These are phyloP conservation scores for Sterna hirundo DNA, from an alignment of 2,113 vertebrate genomes.

Conservation along the genomic window DNA sequence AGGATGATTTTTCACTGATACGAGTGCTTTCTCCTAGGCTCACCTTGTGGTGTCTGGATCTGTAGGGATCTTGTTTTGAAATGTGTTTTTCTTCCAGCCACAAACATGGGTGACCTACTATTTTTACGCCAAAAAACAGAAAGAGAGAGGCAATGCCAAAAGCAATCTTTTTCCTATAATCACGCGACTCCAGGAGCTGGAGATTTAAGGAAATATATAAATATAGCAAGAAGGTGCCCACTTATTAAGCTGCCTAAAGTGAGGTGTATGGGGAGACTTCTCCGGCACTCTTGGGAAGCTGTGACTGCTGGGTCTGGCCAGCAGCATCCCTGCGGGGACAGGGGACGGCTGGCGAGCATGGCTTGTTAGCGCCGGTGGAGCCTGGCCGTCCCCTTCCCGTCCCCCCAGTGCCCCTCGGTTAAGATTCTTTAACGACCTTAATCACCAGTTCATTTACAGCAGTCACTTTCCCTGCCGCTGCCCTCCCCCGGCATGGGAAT, in stretches of 20 bases:
- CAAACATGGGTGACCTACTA: background rate
- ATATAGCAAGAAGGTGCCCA: background rate
- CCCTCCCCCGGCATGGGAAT: background rate
- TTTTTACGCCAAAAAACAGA: background rate
- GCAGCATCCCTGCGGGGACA: fast-evolving
- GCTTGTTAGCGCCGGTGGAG: background rate
- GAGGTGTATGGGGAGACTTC: background rate
- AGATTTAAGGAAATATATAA: background rate
- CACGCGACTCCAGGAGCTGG: background rate
- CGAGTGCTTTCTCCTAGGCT: background rate
- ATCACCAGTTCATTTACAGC: constrained; percentile 47
- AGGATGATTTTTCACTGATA: background rate
- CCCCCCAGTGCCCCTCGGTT: background rate
- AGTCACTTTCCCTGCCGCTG: background rate
- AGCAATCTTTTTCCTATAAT: background rate
- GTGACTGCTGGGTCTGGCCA: background rate
- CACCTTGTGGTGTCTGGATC: too few relatives aligned
- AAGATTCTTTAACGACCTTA: constrained; percentile 41
- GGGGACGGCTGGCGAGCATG: fast-evolving
- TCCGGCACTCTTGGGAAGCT: background rate
- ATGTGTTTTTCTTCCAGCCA: background rate
- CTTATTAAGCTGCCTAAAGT: background rate
- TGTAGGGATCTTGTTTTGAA: background rate
- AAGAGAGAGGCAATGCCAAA: background rate
- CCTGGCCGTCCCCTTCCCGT: background rate